phyloP scores from a whole-genome alignment of 2,113 vertebrate genomes.

The Perca fluviatilis region DNA sequence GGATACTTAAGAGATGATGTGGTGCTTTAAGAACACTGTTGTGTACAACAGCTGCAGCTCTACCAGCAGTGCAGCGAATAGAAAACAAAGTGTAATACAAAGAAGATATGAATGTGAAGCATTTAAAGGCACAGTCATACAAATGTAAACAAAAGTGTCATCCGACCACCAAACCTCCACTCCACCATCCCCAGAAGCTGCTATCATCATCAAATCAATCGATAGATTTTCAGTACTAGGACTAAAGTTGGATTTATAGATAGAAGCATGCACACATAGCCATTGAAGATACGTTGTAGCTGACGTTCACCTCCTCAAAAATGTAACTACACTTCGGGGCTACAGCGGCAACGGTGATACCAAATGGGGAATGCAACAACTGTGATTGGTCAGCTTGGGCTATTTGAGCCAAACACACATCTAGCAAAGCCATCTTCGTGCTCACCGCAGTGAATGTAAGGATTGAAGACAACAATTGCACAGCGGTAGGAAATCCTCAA shows the following conservation, averaged over 20 bases:
- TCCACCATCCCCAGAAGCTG: background rate
- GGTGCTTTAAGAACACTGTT: background rate
- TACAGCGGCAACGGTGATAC: background rate
- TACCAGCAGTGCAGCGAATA: background rate
- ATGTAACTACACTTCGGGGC: too few relatives aligned
- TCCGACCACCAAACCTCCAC: background rate
- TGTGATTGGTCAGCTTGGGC: background rate
- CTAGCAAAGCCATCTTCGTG: background rate
- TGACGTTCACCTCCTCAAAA: too few relatives aligned
- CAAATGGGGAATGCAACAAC: background rate
- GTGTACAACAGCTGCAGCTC: constrained; percentile 9
- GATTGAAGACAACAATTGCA: background rate
- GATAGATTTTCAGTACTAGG: background rate
- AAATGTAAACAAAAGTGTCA: background rate
- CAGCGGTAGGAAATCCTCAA: background rate
- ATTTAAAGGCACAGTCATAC: constrained; percentile 10
- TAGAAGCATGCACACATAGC: too few relatives aligned
- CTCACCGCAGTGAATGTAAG: background rate
- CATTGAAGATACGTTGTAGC: too few relatives aligned
- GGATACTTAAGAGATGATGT: constrained; percentile 3
- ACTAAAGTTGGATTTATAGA: background rate
- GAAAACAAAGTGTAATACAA: background rate
- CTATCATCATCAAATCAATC: background rate
- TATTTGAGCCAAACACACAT: background rate
- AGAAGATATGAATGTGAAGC: background rate